Evolutionary conservation across 2,113 vertebrate genomes (phyloP).

Genomic region (Macaca mulatta): DNA sequence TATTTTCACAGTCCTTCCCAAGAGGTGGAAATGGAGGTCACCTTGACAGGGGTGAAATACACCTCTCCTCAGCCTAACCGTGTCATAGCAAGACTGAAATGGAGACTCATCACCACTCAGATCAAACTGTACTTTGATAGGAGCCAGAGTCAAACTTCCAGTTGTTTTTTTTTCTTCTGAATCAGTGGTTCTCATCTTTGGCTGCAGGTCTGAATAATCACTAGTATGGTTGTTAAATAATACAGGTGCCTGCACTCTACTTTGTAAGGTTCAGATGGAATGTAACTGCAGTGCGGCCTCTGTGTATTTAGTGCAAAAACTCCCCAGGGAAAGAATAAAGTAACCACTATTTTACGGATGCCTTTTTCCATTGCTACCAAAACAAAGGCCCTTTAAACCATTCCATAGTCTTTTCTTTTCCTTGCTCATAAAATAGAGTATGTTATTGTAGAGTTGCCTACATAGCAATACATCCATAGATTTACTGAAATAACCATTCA

Average conservation of each 20-base stretch:
- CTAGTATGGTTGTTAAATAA: neutral
- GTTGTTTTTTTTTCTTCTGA: neutral
- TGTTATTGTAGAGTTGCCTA: neutral
- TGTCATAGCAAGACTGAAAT: no score
- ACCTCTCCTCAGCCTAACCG: neutral
- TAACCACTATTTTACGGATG: neutral
- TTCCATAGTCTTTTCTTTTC: neutral
- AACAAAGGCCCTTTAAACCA: neutral
- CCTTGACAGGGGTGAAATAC: neutral
- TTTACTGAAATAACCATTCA: neutral
- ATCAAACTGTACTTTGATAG: neutral
- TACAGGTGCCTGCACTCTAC: neutral
- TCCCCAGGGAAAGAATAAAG: neutral
- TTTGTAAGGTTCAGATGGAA: neutral
- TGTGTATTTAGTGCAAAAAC: neutral
- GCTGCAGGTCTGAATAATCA: neutral
- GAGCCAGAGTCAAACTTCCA: neutral
- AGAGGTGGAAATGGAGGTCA: constrained; percentile 51
- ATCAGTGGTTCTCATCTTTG: neutral
- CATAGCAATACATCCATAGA: neutral
- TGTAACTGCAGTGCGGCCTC: accelerated
- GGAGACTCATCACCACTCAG: neutral
- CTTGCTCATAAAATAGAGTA: neutral
- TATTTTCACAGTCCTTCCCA: constrained; percentile 28
- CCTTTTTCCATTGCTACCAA: neutral